phyloP scores from a whole-genome alignment of 2,113 vertebrate genomes.

The Muscicapa adusta region DNA sequence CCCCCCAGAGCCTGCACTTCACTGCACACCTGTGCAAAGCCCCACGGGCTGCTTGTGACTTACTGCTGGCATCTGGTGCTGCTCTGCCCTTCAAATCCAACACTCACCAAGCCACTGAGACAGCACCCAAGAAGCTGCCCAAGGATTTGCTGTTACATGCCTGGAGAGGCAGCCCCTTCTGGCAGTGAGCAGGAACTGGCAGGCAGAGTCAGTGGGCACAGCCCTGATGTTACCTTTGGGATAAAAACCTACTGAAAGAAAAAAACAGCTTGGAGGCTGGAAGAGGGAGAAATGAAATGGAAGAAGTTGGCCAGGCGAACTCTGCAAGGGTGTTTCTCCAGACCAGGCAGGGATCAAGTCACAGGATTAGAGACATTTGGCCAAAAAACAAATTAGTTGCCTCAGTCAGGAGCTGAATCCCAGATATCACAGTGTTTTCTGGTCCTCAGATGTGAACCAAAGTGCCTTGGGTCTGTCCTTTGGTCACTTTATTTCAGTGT shows the following conservation, averaged over 20 bases:
- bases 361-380: not conserved
- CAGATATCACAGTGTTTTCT: not conserved
- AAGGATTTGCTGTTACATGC: not conserved
- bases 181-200: not conserved
- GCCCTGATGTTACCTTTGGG: not conserved
- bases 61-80: not conserved
- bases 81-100: not conserved
- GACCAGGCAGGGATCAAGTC: not conserved
- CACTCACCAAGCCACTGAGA: not conserved
- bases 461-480: not conserved
- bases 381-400: not conserved
- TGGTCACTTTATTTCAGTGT: not conserved
- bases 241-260: not conserved
- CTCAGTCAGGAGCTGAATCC: not conserved
- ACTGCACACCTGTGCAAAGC: not conserved
- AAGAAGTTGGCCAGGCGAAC: not conserved
- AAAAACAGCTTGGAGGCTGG: not conserved
- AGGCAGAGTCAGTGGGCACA: not conserved
- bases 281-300: not conserved
- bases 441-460: not conserved
- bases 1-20: not conserved
- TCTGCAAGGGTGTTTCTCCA: not conserved
- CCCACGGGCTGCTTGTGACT: rapidly evolving
- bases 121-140: not conserved
- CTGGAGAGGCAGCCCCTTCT: not conserved